Conservation (phyloP, 2,797 vertebrate genomes). For the Arctocebus calabarensis region DNA sequence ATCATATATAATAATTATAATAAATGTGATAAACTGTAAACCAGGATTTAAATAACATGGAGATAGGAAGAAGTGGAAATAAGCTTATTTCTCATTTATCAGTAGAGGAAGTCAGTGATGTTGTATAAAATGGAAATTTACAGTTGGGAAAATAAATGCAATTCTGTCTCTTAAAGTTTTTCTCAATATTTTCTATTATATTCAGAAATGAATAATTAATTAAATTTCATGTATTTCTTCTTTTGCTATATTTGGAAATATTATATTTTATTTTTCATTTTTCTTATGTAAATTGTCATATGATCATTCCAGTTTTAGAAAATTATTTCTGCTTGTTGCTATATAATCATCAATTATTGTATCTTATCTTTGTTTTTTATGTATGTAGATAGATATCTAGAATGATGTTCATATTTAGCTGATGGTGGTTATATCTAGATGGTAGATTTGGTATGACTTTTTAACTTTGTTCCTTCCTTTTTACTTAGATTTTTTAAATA, state of each 20-base stretch:
- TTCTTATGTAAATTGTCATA: conserved; percentile 4
- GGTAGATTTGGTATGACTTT: not conserved
- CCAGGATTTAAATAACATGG: not conserved
- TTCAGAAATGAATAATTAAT: not conserved
- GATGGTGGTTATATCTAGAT: not conserved
- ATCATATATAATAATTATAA: not conserved
- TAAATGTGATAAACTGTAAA: not conserved
- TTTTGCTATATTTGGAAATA: conserved; percentile 20
- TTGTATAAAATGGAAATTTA: not conserved
- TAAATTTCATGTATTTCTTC: not conserved
- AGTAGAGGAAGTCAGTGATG: not conserved
- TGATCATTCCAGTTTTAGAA: not conserved
- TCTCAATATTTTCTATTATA: conserved; percentile 24
- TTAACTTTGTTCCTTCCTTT: conserved; percentile 4
- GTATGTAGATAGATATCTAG: not conserved
- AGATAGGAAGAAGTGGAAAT: not conserved
- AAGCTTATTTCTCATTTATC: not conserved
- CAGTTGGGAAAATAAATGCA: not conserved
- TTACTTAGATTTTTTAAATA: not conserved
- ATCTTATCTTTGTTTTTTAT: not conserved
- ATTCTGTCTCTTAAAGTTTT: not conserved
- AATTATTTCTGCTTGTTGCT: not conserved
- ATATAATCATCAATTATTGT: not conserved
- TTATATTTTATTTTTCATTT: conserved; percentile 8
- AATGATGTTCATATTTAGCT: not conserved